Percentiles rank a stretch among this genome's conserved stretches.
These are phyloP conservation scores for Ctenodactylus gundi DNA, from an alignment of 2,113 vertebrate species.

Conservation along the genomic window DNA sequence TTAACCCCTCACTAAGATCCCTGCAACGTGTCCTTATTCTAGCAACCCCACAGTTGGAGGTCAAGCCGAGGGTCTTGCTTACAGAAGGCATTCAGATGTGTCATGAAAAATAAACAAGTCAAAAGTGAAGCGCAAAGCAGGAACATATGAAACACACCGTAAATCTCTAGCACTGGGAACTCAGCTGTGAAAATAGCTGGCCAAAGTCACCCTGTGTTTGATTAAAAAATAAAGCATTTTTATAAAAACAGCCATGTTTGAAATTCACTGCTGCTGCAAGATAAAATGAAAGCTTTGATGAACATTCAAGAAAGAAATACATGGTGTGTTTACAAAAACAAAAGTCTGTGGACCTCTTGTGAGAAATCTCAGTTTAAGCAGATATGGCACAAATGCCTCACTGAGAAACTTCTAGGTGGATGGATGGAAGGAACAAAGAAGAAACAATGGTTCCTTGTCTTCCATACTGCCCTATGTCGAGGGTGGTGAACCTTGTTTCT, in stretches of 20 bases:
- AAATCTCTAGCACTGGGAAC: constrained; percentile 52
- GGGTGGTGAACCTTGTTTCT: no score
- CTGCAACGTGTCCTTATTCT: not conserved
- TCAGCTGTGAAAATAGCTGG: constrained; percentile 73
- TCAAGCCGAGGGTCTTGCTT: constrained; percentile 44
- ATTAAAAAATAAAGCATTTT: constrained; percentile 70
- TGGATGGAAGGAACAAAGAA: not conserved
- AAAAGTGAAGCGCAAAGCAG: constrained; percentile 47
- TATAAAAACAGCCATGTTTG: constrained; percentile 60
- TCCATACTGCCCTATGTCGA: not conserved
- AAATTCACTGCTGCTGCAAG: constrained; percentile 51
- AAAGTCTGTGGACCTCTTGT: not conserved
- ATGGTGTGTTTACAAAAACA: constrained; percentile 27
- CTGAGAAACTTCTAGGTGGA: not conserved
- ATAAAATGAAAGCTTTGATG: constrained; percentile 64
- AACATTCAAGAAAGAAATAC: constrained; percentile 25
- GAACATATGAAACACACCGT: constrained; percentile 46
- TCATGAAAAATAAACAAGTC: constrained; percentile 72
- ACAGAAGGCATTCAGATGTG: constrained; percentile 70
- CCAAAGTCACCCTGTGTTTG: constrained; percentile 32
- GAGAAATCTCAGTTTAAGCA: not conserved
- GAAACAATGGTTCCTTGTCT: not conserved
- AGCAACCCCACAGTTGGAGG: constrained; percentile 46
- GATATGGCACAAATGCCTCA: not conserved
- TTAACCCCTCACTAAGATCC: constrained; percentile 44